phyloP scores from a whole-genome alignment of 2,888 invertebrate genomes.

The Hipparchia semele region DNA sequence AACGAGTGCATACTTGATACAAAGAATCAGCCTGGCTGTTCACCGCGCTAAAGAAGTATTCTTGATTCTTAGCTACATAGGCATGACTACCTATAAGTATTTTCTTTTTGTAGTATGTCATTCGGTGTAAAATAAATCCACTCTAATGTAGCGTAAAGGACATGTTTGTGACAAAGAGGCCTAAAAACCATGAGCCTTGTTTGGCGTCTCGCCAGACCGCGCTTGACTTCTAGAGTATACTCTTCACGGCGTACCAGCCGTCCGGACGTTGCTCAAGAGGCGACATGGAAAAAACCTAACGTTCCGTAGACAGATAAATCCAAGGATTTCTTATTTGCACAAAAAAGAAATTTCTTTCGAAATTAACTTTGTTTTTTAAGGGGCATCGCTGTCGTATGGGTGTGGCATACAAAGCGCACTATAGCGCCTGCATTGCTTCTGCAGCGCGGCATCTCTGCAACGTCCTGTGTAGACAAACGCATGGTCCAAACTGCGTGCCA shows the following conservation, averaged over 20 bases:
- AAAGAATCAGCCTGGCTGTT: too few relatives aligned
- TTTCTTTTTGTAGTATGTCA: background rate
- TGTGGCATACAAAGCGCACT: too few relatives aligned
- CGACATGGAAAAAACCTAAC: constrained; percentile 17
- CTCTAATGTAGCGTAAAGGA: background rate
- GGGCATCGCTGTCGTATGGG: too few relatives aligned
- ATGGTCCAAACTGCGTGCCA: too few relatives aligned
- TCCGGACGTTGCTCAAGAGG: constrained; percentile 17
- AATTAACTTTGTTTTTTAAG: background rate
- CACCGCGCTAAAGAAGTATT: too few relatives aligned
- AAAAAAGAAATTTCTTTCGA: background rate
- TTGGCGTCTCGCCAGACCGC: constrained; percentile 62
- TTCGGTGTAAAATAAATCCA: background rate
- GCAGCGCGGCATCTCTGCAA: too few relatives aligned
- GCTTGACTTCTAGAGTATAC: constrained; percentile 63
- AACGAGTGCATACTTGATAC: too few relatives aligned
- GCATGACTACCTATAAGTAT: too few relatives aligned
- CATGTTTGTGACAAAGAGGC: constrained; percentile 24
- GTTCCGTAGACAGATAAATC: background rate
- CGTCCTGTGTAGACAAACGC: too few relatives aligned
- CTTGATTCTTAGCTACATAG: too few relatives aligned
- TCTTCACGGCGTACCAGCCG: constrained; percentile 49
- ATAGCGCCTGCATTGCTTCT: too few relatives aligned
- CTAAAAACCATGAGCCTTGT: constrained; percentile 33
- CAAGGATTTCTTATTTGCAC: background rate